Evolutionary conservation across 2,888 invertebrate genomes (phyloP), one percentile per base, ranked within the genome.

Genomic region (Peribatodes rhomboidaria): DNA sequence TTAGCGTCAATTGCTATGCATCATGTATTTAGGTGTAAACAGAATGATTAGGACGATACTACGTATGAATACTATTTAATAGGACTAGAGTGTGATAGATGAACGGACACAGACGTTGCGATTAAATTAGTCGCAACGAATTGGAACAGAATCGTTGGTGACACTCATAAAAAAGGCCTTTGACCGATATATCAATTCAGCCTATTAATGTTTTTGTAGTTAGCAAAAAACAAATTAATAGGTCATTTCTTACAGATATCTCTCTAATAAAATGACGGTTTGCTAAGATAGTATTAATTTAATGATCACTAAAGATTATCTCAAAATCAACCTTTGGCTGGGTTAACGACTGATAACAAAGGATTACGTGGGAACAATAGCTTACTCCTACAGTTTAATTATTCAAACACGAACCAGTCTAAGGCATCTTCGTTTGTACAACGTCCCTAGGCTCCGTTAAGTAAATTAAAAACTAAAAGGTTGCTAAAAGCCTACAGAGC

Each of bases 81-180:
- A 61, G 61, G 20, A 54, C 41, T 14, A 53, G 18, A 57, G 13
- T 52, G 18, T 47, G 31, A 53, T 59, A 49, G 42, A 66, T 49
- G 33, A 42, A 53, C 27, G 35, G 16, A 47, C 27, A 44, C 42
- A 68, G 42, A 54, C 14, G 39, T 56, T 37, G 42, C 55, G 16
- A 64, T 49, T 62, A 62, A 13, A 68, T 62, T 61, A 62, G 42
- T 41, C 46, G 14, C 14, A 60, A 61, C 54, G 20, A 50, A 56
- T 60, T 54, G 37, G 39, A 69, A 63, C 47, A 59, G 53, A 63
- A 64, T 39, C 60, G 55, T 35, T 56, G 54, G 37, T 37, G 59
- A 67, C 61, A 33, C 39, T 59, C 61, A 14, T 58, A 61, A 62
- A 67, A 69, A 64, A 61, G 62, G 55, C 62, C 60, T 68, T 67